Percentiles rank a stretch among this genome's conserved stretches.
Conservation (phyloP, 53 echinoderm and acorn worm species). For the Paelopatides confundens region DNA sequence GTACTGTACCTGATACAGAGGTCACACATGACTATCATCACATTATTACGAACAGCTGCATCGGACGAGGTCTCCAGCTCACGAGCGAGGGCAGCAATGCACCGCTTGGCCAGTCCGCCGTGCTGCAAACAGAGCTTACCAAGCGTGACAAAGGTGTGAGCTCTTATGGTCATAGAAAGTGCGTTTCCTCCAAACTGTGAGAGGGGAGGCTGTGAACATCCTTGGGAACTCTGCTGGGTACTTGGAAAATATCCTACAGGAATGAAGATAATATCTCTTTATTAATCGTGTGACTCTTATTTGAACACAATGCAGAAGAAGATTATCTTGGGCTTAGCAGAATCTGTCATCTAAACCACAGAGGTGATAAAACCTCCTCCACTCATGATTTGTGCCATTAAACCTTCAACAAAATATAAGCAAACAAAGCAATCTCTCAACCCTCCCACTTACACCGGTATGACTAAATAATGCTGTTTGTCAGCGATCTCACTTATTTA, state of each 20-base stretch:
- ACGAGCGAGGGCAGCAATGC: slow-evolving; percentile 83
- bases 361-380: too few species aligned
- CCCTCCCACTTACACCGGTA: too few species aligned
- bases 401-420: too few species aligned
- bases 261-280: too few species aligned
- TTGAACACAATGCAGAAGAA: too few species aligned
- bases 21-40: slow-evolving; percentile 93
- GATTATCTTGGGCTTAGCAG: too few species aligned
- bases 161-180: slow-evolving; percentile 82
- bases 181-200: slow-evolving; percentile 81
- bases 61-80: slow-evolving; percentile 87
- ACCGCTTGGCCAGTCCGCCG: slow-evolving; percentile 88
- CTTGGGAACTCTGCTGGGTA: slow-evolving; percentile 69
- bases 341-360: too few species aligned
- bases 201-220: slow-evolving; percentile 76
- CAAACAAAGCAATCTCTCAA: too few species aligned
- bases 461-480: too few species aligned
- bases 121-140: slow-evolving; percentile 95
- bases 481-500: too few species aligned
- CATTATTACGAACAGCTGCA: slow-evolving; percentile 84
- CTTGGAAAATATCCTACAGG: slow-evolving; percentile 45
- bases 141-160: slow-evolving; percentile 87
- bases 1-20: slow-evolving; percentile 92
- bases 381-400: too few species aligned
- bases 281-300: too few species aligned